phyloP scores from a whole-genome alignment of 2,113 vertebrate genomes.

The human region GRCh38 chr2:26609501-26610000 shows the following conservation, averaged over 20 bases:
- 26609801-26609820: not conserved
- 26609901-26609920: not conserved
- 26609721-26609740: no score
- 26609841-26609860: not conserved
- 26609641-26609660: not conserved
- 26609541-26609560: not conserved
- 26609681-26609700: not conserved
- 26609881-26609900: not conserved
- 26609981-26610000: not conserved
- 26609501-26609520: not conserved
- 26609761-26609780: rapidly evolving
- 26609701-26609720: rapidly evolving
- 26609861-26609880: not conserved
- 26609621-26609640: no score
- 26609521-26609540: not conserved
- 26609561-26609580: not conserved
- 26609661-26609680: not conserved
- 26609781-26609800: not conserved
- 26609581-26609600: not conserved
- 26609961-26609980: not conserved
- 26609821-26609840: slow-evolving; percentile 48
- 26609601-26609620: not conserved
- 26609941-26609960: not conserved
- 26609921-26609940: not conserved
- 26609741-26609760: not conserved